A percentile compares a stretch with the other conserved stretches of the same genome.
phyloP scores from a whole-genome alignment of 2,113 vertebrate species.

The Poicephalus meyeri region DNA sequence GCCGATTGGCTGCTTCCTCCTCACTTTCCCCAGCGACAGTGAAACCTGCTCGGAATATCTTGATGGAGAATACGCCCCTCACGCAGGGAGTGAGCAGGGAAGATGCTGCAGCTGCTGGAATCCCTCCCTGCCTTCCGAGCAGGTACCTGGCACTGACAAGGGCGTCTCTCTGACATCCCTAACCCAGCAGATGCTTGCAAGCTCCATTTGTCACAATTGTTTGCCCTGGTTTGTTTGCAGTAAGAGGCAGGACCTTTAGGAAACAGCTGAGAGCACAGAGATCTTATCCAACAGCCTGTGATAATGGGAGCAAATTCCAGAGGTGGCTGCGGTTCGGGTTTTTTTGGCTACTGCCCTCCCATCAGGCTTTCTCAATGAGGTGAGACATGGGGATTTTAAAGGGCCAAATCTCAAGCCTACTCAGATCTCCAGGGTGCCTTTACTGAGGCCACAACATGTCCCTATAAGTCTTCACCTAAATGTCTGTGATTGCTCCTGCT shows the following conservation, averaged over 20 bases:
- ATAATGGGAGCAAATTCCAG: not conserved
- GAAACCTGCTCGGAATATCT: not conserved
- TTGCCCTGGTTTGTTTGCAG: not conserved
- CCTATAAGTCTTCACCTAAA: not conserved
- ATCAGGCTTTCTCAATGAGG: rapidly evolving
- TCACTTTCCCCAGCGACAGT: conserved; percentile 34
- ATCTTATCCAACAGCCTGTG: not conserved
- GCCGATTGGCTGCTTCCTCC: conserved; percentile 37
- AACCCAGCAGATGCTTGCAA: not conserved
- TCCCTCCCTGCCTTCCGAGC: not conserved
- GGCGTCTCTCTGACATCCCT: not conserved
- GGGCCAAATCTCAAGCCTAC: rapidly evolving
- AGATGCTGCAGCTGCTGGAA: not conserved
- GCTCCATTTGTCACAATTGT: not conserved
- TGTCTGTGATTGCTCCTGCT: not conserved
- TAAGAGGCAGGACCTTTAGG: not conserved
- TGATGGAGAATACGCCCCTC: not conserved
- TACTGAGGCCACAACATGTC: not conserved
- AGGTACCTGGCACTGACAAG: not conserved
- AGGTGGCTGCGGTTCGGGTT: not conserved
- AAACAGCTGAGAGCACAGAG: not conserved
- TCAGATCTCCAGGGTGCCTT: not conserved
- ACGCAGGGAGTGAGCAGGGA: not conserved
- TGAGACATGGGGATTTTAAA: not conserved
- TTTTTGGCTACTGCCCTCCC: not conserved